Base-by-base conservation (phyloP, 2,797 vertebrate genomes). In the Meriones psammophilus region DNA sequence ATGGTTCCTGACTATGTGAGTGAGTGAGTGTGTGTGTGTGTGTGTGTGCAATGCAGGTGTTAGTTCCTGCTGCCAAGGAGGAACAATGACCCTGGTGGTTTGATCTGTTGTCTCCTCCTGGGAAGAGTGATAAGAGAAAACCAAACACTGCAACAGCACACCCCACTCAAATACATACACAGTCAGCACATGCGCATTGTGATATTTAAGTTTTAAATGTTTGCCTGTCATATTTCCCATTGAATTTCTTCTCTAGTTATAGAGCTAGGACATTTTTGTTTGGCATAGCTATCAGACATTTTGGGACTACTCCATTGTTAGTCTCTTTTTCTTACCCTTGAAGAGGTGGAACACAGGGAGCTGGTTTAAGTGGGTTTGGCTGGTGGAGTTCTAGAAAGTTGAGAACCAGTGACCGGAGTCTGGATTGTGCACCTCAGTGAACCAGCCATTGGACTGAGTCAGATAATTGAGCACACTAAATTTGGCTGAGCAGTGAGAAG, bases 321-420 rank as follows among this genome's bases (percentile, higher is more conserved):
- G 73, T 94, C 80, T 84, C 94, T 94, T 97, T 94, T 97, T 89
- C 73, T 96, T 78, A 95, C 85, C 91, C 84, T 81, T 94, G 68
- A 30, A 95, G 96, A 97, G 77, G 91, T 97, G 96, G 80, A 93
- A 95, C 91, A 97, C 81, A 95, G 84, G 91, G 81, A 86, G 88
- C 97, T 97, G 97, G 96, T 96, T 97, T 95, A 81, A 93, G 93
- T 96, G 89, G 92, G 9, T 84, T 92, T 88, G 92, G 94, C 96
- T 97, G 96, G 96, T 97, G 95, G 89, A 95, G 86, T 96, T 96
- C 76, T 71, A 96, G 94, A 93, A 88, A 73, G 50, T 81, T 96
- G 79, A 96, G 96, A 96, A 97, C 97, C 95, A 96, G 95, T 94
- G 84, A 79, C 86, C 56, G 28, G 77, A 88, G 88, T 96, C 85